Conservation (phyloP, 1,140 invertebrate genomes). For the Lepidurus couesii region DNA sequence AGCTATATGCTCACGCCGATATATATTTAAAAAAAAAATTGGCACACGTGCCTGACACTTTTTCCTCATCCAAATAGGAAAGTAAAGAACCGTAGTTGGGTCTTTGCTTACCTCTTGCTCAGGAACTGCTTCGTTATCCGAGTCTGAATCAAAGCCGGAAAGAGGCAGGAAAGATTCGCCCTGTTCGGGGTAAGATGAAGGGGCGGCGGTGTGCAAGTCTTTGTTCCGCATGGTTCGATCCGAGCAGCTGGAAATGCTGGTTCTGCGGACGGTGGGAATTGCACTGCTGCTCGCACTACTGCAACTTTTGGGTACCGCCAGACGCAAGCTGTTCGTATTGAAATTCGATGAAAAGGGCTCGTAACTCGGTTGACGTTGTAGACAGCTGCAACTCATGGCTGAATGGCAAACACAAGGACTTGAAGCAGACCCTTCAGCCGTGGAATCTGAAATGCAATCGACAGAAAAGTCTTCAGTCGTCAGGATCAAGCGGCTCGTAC, state of each 20-base stretch:
- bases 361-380: conserved; percentile 2
- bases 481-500: not conserved
- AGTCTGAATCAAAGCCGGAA: not conserved
- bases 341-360: not conserved
- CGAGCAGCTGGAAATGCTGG: not conserved
- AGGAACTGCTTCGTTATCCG: not conserved
- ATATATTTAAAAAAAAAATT: not conserved
- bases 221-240: not conserved
- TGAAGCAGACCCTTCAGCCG: not conserved
- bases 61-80: not conserved
- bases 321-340: not conserved
- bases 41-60: not conserved
- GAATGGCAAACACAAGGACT: conserved; percentile 14
- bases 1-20: no score
- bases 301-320: not conserved
- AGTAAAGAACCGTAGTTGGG: not conserved
- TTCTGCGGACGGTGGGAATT: not conserved
- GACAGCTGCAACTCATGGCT: conserved; percentile 17
- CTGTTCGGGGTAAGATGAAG: not conserved
- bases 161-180: not conserved
- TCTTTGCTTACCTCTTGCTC: conserved; percentile 8
- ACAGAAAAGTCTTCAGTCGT: not conserved
- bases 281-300: conserved; percentile 10
- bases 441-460: not conserved
- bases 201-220: not conserved